These are phyloP conservation scores for Peromyscus leucopus DNA, from an alignment of 2,113 vertebrate species.

Conservation along the genomic window DNA sequence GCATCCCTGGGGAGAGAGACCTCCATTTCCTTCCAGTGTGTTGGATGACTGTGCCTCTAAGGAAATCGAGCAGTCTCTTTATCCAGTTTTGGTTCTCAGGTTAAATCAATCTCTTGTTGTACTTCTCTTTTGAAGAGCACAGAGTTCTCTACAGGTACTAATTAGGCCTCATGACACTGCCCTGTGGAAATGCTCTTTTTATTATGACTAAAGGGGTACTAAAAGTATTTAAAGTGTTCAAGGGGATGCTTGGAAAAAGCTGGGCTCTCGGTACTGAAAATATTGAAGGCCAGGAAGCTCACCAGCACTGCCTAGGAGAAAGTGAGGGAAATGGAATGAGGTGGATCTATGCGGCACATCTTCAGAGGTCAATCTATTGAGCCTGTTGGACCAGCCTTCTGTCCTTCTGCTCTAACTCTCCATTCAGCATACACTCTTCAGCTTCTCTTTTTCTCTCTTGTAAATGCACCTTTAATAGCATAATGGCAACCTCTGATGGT, in stretches of 20 bases:
- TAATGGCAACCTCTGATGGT: background rate
- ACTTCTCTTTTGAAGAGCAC: slow-evolving; percentile 63
- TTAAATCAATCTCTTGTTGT: slow-evolving; percentile 58
- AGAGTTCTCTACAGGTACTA: slow-evolving; percentile 65
- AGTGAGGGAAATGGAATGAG: background rate
- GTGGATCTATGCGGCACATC: rapidly evolving
- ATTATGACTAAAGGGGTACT: slow-evolving; percentile 67
- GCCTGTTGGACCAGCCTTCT: background rate
- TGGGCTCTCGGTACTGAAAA: background rate
- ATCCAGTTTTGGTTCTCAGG: slow-evolving; percentile 46
- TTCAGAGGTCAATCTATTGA: background rate
- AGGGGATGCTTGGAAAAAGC: slow-evolving; percentile 53
- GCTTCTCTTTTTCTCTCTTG: background rate
- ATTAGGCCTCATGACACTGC: slow-evolving; percentile 72
- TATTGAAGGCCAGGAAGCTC: background rate
- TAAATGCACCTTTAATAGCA: background rate
- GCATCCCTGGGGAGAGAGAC: slow-evolving; percentile 10
- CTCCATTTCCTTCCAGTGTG: slow-evolving; percentile 12
- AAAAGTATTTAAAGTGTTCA: slow-evolving; percentile 65
- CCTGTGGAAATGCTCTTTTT: slow-evolving; percentile 75
- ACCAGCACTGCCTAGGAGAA: background rate
- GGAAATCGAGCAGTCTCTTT: slow-evolving; percentile 58
- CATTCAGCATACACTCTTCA: background rate
- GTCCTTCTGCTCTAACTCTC: background rate
- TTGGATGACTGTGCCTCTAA: slow-evolving; percentile 41